Evolutionary conservation across 2,113 vertebrate genomes (phyloP).

Genomic region (Herpetotheres cachinnans): DNA sequence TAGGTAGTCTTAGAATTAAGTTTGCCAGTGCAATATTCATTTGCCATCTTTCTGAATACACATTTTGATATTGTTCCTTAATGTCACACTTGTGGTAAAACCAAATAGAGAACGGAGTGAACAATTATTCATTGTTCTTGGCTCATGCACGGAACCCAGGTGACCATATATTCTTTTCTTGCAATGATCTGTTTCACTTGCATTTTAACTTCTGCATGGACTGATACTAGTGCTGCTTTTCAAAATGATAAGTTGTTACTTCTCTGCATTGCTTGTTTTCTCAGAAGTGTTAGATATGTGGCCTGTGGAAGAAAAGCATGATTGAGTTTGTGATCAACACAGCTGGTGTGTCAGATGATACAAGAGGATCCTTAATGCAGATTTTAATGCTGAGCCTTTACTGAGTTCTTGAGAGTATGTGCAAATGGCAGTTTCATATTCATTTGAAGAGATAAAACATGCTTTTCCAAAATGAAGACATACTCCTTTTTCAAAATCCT

Average conservation of each 20-base stretch:
- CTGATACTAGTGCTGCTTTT: neutral
- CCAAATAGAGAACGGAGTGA: neutral
- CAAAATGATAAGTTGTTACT: neutral
- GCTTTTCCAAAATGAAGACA: neutral
- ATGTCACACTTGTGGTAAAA: neutral
- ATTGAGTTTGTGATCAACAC: neutral
- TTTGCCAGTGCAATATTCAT: neutral
- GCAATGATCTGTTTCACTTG: neutral
- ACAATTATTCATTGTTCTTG: neutral
- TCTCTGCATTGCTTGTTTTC: neutral
- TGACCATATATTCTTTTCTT: neutral
- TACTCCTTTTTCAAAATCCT: neutral
- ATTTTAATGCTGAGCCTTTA: neutral
- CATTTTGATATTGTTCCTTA: neutral
- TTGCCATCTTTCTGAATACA: neutral
- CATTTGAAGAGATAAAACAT: neutral
- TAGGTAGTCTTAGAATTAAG: neutral
- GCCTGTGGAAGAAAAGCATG: neutral
- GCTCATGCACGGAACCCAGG: neutral
- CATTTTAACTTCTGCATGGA: neutral
- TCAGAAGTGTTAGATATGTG: neutral
- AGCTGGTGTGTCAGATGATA: neutral
- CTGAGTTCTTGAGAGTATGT: neutral
- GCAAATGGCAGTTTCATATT: neutral
- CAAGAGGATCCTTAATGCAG: neutral